Conservation (phyloP, 1,140 invertebrate species). For the Druon quercuslanigerum region DNA sequence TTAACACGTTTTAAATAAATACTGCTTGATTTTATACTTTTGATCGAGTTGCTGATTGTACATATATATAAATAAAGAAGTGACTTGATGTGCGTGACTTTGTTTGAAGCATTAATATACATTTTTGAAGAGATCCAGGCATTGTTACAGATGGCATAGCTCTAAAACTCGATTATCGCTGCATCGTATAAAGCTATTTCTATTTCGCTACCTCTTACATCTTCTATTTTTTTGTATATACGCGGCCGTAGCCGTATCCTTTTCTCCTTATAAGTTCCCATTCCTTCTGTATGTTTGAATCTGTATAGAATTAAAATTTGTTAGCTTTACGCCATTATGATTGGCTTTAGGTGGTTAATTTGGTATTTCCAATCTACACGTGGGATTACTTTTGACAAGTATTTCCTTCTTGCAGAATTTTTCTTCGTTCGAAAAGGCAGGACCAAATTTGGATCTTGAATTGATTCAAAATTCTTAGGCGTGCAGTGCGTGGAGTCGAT, state of each 20-base stretch:
- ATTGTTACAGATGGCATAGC: constrained; percentile 13
- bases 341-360: neutral
- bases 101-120: neutral
- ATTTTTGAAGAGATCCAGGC: constrained; percentile 8
- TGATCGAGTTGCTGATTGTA: constrained; percentile 3
- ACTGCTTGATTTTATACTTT: constrained; percentile 4
- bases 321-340: neutral
- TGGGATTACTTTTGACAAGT: neutral
- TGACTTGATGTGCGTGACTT: neutral
- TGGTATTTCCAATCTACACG: neutral
- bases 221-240: neutral
- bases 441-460: constrained; percentile 34
- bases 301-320: too few relatives aligned
- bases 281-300: too few relatives aligned
- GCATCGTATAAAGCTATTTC: neutral
- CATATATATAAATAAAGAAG: neutral
- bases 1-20: neutral
- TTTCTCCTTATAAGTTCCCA: too few relatives aligned
- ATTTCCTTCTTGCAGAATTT: neutral
- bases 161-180: neutral
- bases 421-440: constrained; percentile 20
- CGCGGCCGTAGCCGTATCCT: too few relatives aligned
- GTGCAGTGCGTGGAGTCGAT: constrained; percentile 64
- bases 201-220: neutral
- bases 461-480: constrained; percentile 35